Base-by-base conservation (phyloP, 2,797 vertebrate genomes). In the Enteromius mattozi region DNA sequence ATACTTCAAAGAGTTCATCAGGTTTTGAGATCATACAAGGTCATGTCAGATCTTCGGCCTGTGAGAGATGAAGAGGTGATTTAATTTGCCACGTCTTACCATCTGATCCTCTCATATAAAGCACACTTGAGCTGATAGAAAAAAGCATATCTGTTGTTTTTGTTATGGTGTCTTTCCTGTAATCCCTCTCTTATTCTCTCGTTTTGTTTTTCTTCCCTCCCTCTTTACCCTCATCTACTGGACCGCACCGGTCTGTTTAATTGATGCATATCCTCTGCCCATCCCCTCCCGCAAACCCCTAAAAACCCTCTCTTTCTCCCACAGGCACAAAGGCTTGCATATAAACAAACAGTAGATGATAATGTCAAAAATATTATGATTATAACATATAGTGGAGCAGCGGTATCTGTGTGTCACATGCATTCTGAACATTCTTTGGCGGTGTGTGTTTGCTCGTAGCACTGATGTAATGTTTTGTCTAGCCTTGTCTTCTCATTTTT, bases 101-200 rank as follows among this genome's bases (percentile, higher is more conserved):
- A 6, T 81, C 80, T 81, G 80, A 81, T 61, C 80, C 80, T 72
- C 80, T 81, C 35, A 71, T 71, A n/a, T 71, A 81, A 61, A 70
- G 37, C 40, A 61, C 65, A 49, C 35, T 69, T 70, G 19, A 84
- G 21, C 27, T 71, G 66, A 59, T 56, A 78, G 61, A 63, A 65
- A 30, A 83, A 61, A 35, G 3, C 27, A 27, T 33, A 61, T 17
- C 76, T 71, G 66, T 72, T 63, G 19, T 84, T n/a, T 81, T 81
- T 72, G 40, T 79, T 79, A 79, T 84, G 40, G 42, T 83, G 49
- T 90, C 83, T 87, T 85, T 80, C 75, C 69, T 65, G 37, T 88
- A 80, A 78, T 88, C 74, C 74, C 75, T 76, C 85, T 83, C 72
- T 80, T 72, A 87, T 85, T 85, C 68, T 78, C 79, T 75, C 16